These are phyloP conservation scores for Catagonus wagneri DNA, from an alignment of 2,113 vertebrate genomes.

Conservation along the genomic window DNA sequence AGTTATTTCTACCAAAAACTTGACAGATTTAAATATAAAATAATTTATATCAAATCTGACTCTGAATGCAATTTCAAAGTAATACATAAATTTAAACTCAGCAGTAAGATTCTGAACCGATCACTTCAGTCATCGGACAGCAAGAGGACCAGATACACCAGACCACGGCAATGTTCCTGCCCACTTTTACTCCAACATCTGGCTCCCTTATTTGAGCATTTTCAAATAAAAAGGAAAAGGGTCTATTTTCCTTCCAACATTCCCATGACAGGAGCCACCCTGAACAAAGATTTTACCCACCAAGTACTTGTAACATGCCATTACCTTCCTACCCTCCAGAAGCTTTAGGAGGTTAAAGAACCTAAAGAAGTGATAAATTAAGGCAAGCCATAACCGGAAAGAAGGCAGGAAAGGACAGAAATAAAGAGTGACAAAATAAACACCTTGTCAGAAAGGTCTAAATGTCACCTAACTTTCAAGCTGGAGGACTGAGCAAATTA, in stretches of 20 bases:
- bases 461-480: neutral
- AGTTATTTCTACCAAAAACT: constrained; percentile 28
- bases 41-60: neutral
- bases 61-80: neutral
- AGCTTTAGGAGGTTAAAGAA: neutral
- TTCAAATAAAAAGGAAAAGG: neutral
- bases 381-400: neutral
- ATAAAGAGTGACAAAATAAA: neutral
- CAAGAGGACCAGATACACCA: neutral
- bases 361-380: neutral
- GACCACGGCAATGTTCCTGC: neutral
- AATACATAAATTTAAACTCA: neutral
- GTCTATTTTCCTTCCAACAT: neutral
- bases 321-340: neutral
- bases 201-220: neutral
- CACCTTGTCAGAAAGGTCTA: neutral
- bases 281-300: neutral
- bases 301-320: neutral
- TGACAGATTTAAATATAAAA: constrained; percentile 6
- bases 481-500: neutral
- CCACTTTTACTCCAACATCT: neutral
- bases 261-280: neutral
- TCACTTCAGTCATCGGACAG: neutral
- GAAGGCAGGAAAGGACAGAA: neutral
- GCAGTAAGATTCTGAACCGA: neutral